Base-by-base conservation (phyloP, 2,888 invertebrate species). In the Electrophaes corylata region DNA sequence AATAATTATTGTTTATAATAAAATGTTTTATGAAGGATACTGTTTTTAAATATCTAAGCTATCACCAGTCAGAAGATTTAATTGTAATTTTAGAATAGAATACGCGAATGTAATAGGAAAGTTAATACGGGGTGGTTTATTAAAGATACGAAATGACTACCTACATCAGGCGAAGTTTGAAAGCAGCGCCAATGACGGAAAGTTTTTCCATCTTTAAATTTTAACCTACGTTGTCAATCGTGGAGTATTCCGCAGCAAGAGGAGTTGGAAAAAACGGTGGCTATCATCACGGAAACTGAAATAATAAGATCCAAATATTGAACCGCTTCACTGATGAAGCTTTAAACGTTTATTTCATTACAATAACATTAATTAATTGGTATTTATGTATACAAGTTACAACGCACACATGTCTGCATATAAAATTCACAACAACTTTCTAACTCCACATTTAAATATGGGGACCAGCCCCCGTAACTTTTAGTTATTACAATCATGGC, bases 1-100 rank as follows among this genome's bases (percentile, higher is more conserved):
- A 67, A 75, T 80, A 83, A 88, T 88, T 87, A 88, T 91, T 90
- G 90, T 91, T 91, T 91, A 83, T 88, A 90, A 88, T 91, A 90
- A 90, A 91, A 88, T 81, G 87, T 87, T 89, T 86, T 86, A 87
- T 79, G 73, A 80, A 79, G 75, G 69, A 78, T 56, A 67, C 31
- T n/a, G 11, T 23, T 23, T 41, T 20, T 41, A 8, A 16, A 37
- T 35, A 16, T 14, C 35, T 4, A 2, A 26, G 26, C 6, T 26
- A 26, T 26, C 6, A n/a, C n/a, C n/a, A n/a, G n/a, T n/a, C n/a
- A n/a, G n/a, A n/a, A n/a, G n/a, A n/a, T n/a, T n/a, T n/a, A n/a
- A n/a, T n/a, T n/a, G n/a, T n/a, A n/a, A n/a, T n/a, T n/a, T n/a
- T n/a, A n/a, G n/a, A n/a, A n/a, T n/a, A n/a, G n/a, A n/a, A n/a